Evolutionary conservation across 1,140 invertebrate genomes (phyloP).

Genomic region (Papilio xuthus): DNA sequence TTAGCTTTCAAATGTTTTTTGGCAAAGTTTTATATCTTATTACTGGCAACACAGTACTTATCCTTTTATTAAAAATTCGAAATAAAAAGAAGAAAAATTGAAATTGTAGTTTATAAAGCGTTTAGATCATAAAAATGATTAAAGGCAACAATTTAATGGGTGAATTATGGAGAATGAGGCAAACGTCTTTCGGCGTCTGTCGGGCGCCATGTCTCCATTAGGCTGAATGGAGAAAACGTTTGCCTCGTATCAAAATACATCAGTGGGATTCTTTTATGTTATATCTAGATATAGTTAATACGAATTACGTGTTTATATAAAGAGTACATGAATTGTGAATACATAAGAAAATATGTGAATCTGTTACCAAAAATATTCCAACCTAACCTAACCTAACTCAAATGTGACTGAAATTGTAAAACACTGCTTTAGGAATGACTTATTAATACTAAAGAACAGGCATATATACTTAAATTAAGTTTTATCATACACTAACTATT

Average conservation of each 20-base stretch:
- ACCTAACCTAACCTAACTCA: no score
- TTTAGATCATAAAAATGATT: background rate
- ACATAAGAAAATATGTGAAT: no score
- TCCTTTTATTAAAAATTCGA: no score
- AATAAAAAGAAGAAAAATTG: background rate
- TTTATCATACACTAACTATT: no score
- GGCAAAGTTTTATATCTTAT: no score
- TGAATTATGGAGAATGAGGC: background rate
- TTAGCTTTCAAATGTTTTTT: no score
- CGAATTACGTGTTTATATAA: background rate
- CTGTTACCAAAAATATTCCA: no score
- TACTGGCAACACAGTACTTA: no score
- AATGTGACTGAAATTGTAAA: no score
- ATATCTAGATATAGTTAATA: background rate
- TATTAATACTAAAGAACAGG: no score
- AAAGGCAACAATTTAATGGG: background rate
- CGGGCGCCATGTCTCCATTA: background rate
- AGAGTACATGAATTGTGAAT: background rate
- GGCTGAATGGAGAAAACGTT: constrained; percentile 4
- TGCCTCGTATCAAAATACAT: background rate
- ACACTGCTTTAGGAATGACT: no score
- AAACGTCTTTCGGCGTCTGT: background rate
- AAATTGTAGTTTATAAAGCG: background rate
- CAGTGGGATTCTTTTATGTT: background rate
- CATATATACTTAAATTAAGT: no score